Evolutionary conservation across 2,113 vertebrate genomes (phyloP), one percentile per base, ranked within the genome.

Genomic region (Fregetta grallaria): DNA sequence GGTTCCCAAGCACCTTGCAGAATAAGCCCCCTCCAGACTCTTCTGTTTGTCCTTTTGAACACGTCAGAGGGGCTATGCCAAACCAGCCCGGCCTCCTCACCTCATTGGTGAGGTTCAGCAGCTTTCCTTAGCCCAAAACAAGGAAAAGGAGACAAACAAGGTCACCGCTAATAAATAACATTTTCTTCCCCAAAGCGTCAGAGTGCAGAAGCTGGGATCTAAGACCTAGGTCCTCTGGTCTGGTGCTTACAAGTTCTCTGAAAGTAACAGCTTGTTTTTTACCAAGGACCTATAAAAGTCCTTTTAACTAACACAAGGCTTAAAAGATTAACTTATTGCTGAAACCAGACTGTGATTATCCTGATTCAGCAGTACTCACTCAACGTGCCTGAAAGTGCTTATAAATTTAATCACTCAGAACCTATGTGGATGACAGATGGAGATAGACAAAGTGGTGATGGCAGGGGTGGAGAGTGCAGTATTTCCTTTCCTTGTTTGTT

Each of bases 361-460:
- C 92, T 94, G 75, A 83, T 68, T 93, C 88, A 97, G 94, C 82
- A 93, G 50, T 62, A 61, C 67, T 85, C 36, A 17, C 52, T 42
- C 65, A 36, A 4, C 42, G 52, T 82, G 44, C 76, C 77, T 87
- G 59, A 61, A 90, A 94, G 70, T 49, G 70, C 40, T 76, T 65
- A 47, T 23, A 56, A 65, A 77, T 58, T 84, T 90, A 72, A 74
- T 87, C 88, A 65, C 47, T 47, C 30, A 56, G 72, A 67, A 36
- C 44, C 76, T 61, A 20, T 3, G 1, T 74, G 80, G 73, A 40
- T 80, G 79, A 91, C 92, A 92, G 73, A 90, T 86, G 76, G 61
- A 92, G 65, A 70, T 0, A 93, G 85, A 78, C 45, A 74, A 68
- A 80, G 44, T 81, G 79, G 56, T 94, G 92, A 94, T 44, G 73